Evolutionary conservation across 2,888 invertebrate genomes (phyloP).

Genomic region (Camptogramma bilineatum): DNA sequence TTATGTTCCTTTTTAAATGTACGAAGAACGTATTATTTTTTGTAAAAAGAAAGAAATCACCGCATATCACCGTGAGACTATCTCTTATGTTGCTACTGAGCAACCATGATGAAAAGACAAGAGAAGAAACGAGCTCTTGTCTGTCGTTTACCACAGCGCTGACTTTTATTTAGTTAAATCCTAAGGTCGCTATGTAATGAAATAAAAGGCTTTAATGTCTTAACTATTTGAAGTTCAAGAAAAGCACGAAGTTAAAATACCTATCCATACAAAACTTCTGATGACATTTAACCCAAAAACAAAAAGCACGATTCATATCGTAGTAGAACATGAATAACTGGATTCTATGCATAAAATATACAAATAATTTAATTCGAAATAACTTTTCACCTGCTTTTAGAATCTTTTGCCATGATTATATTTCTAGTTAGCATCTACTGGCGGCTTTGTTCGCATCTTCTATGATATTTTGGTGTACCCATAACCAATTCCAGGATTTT

Average conservation of each 20-base stretch:
- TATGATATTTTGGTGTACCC: no score
- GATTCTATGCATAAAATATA: conserved; percentile 15
- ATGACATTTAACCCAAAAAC: conserved; percentile 16
- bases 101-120: no score
- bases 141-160: no score
- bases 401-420: neutral
- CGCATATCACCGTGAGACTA: no score
- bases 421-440: neutral
- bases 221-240: neutral
- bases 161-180: no score
- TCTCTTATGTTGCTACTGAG: no score
- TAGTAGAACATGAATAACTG: conserved; percentile 19
- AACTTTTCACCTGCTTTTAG: conserved; percentile 7
- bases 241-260: neutral
- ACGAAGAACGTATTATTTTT: no score
- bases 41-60: no score
- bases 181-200: no score
- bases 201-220: neutral
- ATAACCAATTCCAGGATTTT: no score
- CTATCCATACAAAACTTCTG: neutral
- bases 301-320: conserved; percentile 6
- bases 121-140: no score
- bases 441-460: neutral
- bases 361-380: neutral
- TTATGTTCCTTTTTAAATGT: no score